phyloP scores from a whole-genome alignment of 1,140 invertebrate genomes.

The Plectus sambesii region DNA sequence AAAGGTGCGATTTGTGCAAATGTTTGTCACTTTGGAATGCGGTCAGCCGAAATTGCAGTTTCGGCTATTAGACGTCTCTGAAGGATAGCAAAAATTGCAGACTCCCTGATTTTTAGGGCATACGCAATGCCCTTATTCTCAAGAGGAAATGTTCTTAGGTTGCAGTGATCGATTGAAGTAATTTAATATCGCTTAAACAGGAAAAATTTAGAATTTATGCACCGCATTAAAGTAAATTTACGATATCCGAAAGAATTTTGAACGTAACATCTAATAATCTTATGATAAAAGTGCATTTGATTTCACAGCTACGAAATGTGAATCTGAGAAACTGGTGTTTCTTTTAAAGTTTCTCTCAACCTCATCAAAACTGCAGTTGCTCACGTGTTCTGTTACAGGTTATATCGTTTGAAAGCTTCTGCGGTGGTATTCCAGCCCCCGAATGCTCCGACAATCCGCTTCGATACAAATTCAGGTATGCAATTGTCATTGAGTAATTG shows the following conservation, averaged over 20 bases:
- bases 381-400: conserved; percentile 54
- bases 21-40: conserved; percentile 4
- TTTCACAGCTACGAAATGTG: too few species aligned
- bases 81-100: too few species aligned
- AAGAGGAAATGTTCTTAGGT: too few species aligned
- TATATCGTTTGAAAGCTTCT: conserved; percentile 89
- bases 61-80: background rate
- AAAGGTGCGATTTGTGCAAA: conserved; percentile 50
- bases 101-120: conserved; percentile 7
- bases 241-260: too few species aligned
- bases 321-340: too few species aligned
- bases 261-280: too few species aligned
- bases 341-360: conserved; percentile 3
- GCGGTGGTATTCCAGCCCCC: conserved; percentile 86
- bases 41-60: background rate
- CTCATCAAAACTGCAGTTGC: conserved; percentile 1
- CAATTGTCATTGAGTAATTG: too few species aligned
- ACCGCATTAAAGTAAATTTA: too few species aligned
- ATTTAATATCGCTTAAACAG: too few species aligned
- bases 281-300: too few species aligned
- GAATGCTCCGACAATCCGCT: conserved; percentile 85
- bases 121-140: background rate
- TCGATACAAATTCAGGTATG: conserved; percentile 90
- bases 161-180: too few species aligned
- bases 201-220: too few species aligned